Conservation (phyloP, 2,797 vertebrate species). For the Sebastes hubbsi region DNA sequence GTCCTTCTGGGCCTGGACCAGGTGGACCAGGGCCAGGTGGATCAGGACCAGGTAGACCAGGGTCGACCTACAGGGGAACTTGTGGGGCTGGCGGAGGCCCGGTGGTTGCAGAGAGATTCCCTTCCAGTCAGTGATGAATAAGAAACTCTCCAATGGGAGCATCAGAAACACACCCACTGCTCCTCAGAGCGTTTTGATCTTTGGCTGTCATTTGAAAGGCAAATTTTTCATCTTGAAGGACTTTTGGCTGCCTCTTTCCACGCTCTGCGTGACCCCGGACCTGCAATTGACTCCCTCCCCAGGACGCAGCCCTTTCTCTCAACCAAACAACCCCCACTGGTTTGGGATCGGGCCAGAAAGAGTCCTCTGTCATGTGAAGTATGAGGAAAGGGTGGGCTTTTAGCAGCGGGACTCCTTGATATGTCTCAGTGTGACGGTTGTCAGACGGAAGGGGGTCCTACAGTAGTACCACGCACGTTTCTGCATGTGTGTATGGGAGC, state of each 20-base stretch:
- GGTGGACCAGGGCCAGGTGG: slow-evolving; percentile 47
- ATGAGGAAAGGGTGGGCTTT: slow-evolving; percentile 63
- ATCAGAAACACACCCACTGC: slow-evolving; percentile 36
- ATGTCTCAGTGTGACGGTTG: slow-evolving; percentile 58
- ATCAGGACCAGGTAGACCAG: slow-evolving; percentile 46
- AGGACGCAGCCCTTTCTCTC: slow-evolving; percentile 65
- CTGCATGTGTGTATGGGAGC: slow-evolving; percentile 38
- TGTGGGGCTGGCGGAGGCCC: neutral
- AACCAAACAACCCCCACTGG: slow-evolving; percentile 66
- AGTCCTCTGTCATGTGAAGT: slow-evolving; percentile 55
- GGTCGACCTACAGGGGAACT: slow-evolving; percentile 66
- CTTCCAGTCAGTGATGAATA: slow-evolving; percentile 66
- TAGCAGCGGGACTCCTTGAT: slow-evolving; percentile 61
- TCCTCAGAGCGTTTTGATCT: slow-evolving; percentile 58
- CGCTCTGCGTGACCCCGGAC: slow-evolving; percentile 69
- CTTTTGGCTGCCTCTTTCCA: slow-evolving; percentile 46
- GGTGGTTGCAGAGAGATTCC: slow-evolving; percentile 61
- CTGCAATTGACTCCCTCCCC: slow-evolving; percentile 73
- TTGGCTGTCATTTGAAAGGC: slow-evolving; percentile 69
- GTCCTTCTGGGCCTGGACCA: slow-evolving; percentile 70
- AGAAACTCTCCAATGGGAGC: slow-evolving; percentile 27
- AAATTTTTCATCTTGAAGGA: slow-evolving; percentile 66
- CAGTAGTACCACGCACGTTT: slow-evolving; percentile 21
- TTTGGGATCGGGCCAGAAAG: slow-evolving; percentile 36
- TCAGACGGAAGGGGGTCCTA: slow-evolving; percentile 64